Percentiles rank a stretch among this genome's conserved stretches.
Conservation (phyloP, 2,888 invertebrate species). For the Emmelina monodactyla region DNA sequence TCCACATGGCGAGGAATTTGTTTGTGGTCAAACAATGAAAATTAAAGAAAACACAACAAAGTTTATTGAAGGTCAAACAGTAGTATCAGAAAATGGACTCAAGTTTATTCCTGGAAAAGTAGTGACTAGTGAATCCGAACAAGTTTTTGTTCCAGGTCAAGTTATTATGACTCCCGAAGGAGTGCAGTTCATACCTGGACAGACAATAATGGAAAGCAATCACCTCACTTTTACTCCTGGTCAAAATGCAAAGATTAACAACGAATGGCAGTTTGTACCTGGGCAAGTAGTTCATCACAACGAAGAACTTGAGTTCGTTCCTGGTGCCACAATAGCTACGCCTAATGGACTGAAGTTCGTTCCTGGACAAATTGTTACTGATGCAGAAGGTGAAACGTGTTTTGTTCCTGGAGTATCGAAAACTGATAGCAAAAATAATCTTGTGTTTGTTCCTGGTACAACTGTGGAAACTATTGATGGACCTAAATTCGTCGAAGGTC, state of each 20-base stretch:
- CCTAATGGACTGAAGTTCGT: conserved; percentile 70
- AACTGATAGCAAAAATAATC: conserved; percentile 38
- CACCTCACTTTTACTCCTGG: conserved; percentile 70
- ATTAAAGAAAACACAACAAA: conserved; percentile 60
- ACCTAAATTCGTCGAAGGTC: conserved; percentile 71
- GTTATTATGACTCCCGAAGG: conserved; percentile 66
- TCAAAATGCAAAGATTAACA: conserved; percentile 61
- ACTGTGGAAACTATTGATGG: conserved; percentile 70
- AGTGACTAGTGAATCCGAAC: conserved; percentile 48
- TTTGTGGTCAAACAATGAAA: conserved; percentile 71
- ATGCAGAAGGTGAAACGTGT: conserved; percentile 50
- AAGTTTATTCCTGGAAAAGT: conserved; percentile 70
- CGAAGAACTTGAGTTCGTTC: conserved; percentile 64
- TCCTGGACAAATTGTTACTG: conserved; percentile 67
- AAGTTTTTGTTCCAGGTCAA: conserved; percentile 69
- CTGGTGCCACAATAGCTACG: conserved; percentile 70
- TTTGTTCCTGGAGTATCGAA: conserved; percentile 70
- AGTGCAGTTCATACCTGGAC: conserved; percentile 71
- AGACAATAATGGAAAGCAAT: conserved; percentile 59
- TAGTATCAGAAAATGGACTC: conserved; percentile 67
- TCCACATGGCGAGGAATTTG: conserved; percentile 61
- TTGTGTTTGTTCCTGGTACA: conserved; percentile 68
- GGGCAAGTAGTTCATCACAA: conserved; percentile 69
- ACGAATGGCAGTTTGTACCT: conserved; percentile 71
- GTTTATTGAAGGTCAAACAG: conserved; percentile 70